phyloP scores from a whole-genome alignment of 2,797 vertebrate species.

The Gambelia wislizenii region DNA sequence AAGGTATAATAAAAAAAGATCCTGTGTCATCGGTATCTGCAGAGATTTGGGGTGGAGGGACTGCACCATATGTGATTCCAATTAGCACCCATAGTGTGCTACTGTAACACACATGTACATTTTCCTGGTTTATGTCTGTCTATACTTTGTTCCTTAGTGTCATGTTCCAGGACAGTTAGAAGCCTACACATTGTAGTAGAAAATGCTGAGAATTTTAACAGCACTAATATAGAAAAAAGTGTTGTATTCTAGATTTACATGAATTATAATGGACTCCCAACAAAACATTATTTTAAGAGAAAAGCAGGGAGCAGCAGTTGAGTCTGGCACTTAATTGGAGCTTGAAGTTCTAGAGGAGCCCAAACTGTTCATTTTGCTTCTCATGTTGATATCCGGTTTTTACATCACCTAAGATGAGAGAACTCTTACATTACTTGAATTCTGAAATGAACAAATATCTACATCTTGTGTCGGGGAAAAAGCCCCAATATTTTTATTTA shows the following conservation, averaged over 20 bases:
- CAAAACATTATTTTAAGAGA: background rate
- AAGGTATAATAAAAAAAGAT: background rate
- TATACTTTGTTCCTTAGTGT: background rate
- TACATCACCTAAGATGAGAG: background rate
- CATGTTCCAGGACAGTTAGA: background rate
- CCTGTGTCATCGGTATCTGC: background rate
- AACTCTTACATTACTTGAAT: background rate
- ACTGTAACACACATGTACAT: background rate
- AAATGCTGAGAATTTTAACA: background rate
- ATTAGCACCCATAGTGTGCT: background rate
- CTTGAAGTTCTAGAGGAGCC: background rate
- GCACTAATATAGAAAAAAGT: background rate
- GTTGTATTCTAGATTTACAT: background rate
- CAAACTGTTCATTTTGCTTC: background rate
- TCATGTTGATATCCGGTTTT: background rate
- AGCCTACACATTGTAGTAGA: background rate
- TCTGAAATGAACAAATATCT: background rate
- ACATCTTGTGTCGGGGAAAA: background rate
- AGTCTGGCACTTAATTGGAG: background rate
- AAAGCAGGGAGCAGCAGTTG: background rate
- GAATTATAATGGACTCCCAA: background rate
- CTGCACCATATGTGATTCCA: background rate
- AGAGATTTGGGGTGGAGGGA: background rate
- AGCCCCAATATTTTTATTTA: too few species aligned
- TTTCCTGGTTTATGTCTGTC: background rate